phyloP scores from a whole-genome alignment of 2,888 invertebrate species.

The Agrilus cyanescens region DNA sequence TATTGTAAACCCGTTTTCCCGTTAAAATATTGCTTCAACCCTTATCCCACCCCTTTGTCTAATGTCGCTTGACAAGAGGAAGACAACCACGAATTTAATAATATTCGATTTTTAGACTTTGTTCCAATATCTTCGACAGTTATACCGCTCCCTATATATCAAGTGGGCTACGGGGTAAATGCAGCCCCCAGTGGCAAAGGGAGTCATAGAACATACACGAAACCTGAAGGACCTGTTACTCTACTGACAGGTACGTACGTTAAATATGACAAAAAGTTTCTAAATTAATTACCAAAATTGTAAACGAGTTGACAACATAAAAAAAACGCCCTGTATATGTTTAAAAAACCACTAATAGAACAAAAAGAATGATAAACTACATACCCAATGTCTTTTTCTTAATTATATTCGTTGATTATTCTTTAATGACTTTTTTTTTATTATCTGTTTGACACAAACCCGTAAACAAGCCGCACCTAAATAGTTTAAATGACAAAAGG shows the following conservation, averaged over 20 bases:
- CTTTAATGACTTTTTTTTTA: no score
- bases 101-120: slow-evolving; percentile 38
- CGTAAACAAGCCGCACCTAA: not conserved
- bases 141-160: slow-evolving; percentile 49
- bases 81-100: slow-evolving; percentile 2
- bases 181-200: slow-evolving; percentile 32
- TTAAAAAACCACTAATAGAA: no score
- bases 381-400: no score
- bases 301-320: no score
- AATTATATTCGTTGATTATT: no score
- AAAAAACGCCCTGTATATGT: no score
- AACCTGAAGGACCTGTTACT: slow-evolving; percentile 27
- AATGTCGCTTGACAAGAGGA: not conserved
- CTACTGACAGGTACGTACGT: slow-evolving; percentile 25
- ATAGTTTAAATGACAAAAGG: not conserved
- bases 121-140: slow-evolving; percentile 56
- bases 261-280: not conserved
- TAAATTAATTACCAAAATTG: no score
- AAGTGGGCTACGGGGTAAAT: slow-evolving; percentile 44
- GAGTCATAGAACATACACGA: slow-evolving; percentile 27
- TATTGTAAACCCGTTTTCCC: no score
- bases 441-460: no score
- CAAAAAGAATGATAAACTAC: no score
- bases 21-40: no score
- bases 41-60: no score